Percentiles rank a stretch among this genome's conserved stretches.
Evolutionary conservation across 1,140 invertebrate genomes (phyloP).

Genomic region (Sinonovacula constricta): DNA sequence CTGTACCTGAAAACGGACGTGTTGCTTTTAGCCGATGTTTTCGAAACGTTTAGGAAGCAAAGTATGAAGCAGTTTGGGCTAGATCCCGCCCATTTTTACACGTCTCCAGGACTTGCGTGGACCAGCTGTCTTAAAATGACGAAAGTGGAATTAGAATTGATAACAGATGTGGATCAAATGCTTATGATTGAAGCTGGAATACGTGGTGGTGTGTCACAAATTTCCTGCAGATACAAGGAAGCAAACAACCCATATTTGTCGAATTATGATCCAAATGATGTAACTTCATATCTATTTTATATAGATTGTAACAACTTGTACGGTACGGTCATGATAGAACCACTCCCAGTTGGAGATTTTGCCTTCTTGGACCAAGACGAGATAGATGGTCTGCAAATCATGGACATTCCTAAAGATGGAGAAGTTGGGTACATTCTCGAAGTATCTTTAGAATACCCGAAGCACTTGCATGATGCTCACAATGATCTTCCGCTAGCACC

Average conservation of each 20-base stretch:
- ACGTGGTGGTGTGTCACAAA: conserved; percentile 52
- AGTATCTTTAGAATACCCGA: conserved; percentile 70
- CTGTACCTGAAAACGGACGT: conserved; percentile 71
- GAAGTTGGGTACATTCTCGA: conserved; percentile 81
- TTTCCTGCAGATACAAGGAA: conserved; percentile 40
- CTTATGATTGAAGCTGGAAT: conserved; percentile 58
- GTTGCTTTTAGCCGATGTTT: conserved; percentile 56
- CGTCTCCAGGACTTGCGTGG: conserved; percentile 54
- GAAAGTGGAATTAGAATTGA: conserved; percentile 55
- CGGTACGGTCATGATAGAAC: no score
- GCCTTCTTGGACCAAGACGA: conserved; percentile 74
- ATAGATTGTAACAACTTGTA: no score
- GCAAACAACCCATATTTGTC: conserved; percentile 60
- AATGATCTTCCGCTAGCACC: conserved; percentile 80
- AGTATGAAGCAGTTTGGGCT: conserved; percentile 51
- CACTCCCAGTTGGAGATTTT: conserved; percentile 55
- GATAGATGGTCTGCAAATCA: conserved; percentile 69
- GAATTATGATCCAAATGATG: conserved; percentile 43
- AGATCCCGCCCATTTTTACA: conserved; percentile 55
- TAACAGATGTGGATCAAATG: conserved; percentile 57
- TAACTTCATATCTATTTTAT: no score
- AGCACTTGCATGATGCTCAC: conserved; percentile 79
- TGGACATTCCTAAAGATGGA: conserved; percentile 71
- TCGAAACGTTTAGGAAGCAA: conserved; percentile 59
- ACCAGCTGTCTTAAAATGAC: conserved; percentile 56